Evolutionary conservation across 2,888 invertebrate species (phyloP).

Genomic region (Molorchus minor): DNA sequence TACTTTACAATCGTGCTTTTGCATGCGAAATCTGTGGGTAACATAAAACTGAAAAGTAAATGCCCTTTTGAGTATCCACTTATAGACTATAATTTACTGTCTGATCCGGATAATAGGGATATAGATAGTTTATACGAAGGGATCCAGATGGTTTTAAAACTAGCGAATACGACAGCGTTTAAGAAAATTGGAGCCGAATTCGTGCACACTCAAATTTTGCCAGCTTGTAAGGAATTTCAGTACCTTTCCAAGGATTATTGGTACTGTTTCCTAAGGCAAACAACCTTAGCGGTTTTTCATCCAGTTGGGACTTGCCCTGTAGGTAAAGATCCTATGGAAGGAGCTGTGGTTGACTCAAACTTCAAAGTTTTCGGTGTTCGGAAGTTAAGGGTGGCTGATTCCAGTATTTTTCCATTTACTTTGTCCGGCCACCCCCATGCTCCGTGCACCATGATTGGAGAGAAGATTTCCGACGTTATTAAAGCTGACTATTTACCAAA

Average conservation of each 20-base stretch:
- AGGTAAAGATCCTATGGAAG: constrained; percentile 69
- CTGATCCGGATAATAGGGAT: constrained; percentile 60
- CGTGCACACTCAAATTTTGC: constrained; percentile 21
- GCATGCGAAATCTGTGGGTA: constrained; percentile 65
- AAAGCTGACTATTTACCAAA: constrained; percentile 55
- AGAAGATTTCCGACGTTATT: constrained; percentile 74
- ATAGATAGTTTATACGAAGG: constrained; percentile 66
- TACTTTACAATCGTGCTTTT: constrained; percentile 42
- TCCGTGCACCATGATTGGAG: constrained; percentile 74
- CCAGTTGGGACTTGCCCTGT: constrained; percentile 64
- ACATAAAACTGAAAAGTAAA: constrained; percentile 61
- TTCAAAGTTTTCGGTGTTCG: constrained; percentile 69
- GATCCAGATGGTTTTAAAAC: constrained; percentile 55
- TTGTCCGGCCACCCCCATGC: constrained; percentile 73
- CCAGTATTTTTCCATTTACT: constrained; percentile 71
- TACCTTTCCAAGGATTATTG: constrained; percentile 73
- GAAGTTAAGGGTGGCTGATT: constrained; percentile 70
- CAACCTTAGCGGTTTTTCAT: constrained; percentile 57
- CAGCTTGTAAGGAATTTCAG: constrained; percentile 60
- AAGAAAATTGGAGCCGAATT: constrained; percentile 63
- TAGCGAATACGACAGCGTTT: constrained; percentile 65
- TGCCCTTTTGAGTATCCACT: constrained; percentile 61
- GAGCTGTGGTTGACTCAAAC: constrained; percentile 70
- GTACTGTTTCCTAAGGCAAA: constrained; percentile 67
- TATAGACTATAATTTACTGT: constrained; percentile 74